Percentiles rank a stretch among this genome's conserved stretches.
These are phyloP conservation scores for Trichomycterus rosablanca DNA, from an alignment of 2,113 vertebrate genomes.

Conservation along the genomic window DNA sequence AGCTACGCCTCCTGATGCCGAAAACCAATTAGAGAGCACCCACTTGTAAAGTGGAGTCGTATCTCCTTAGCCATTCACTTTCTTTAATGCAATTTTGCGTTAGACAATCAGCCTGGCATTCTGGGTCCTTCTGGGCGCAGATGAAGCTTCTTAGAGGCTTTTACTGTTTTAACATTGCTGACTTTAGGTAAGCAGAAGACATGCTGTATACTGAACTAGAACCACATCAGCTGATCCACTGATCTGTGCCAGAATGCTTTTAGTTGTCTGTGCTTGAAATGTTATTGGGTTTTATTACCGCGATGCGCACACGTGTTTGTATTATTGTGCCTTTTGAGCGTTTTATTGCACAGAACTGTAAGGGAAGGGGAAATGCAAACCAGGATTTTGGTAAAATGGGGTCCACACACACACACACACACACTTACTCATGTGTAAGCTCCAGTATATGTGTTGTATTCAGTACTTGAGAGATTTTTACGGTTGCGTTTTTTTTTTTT, in stretches of 20 bases:
- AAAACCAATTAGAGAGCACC: conserved; percentile 78
- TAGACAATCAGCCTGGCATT: background rate
- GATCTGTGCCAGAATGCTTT: background rate
- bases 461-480: background rate
- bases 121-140: background rate
- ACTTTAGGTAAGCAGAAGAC: conserved; percentile 7
- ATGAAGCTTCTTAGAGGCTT: conserved; percentile 12
- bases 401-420: too few species aligned
- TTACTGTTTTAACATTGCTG: conserved; percentile 29
- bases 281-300: conserved; percentile 13
- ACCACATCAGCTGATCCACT: background rate
- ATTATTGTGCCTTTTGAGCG: conserved; percentile 6
- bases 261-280: conserved; percentile 2
- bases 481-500: background rate
- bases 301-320: background rate
- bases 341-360: background rate
- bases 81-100: background rate
- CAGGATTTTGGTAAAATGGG: background rate
- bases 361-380: conserved; percentile 2
- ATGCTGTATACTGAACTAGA: conserved; percentile 24
- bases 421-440: too few species aligned
- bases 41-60: conserved; percentile 66
- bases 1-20: conserved; percentile 57
- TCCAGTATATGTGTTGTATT: too few species aligned
- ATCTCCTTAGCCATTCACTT: conserved; percentile 10